A percentile compares a stretch with the other conserved stretches of the same genome.
Conservation (phyloP, 2,888 invertebrate species). For the Ptilodon capucinus region DNA sequence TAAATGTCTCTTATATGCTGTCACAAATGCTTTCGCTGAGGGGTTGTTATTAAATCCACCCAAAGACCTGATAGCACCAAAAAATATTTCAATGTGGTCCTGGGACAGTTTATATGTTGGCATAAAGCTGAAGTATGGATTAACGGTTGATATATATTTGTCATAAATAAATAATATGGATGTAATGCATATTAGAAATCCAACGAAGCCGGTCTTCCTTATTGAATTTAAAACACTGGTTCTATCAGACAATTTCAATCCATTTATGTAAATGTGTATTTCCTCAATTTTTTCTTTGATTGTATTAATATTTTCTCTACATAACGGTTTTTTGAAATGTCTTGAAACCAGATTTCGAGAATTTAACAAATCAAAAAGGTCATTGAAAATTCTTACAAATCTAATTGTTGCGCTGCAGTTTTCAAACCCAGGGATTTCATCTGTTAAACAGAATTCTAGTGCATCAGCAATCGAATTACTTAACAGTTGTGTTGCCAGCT, state of each 20-base stretch:
- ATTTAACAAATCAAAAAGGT: no score
- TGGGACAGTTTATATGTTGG: conserved; percentile 13
- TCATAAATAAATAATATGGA: conserved; percentile 1
- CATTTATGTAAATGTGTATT: background rate
- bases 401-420: conserved; percentile 6
- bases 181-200: conserved; percentile 3
- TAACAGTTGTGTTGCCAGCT: conserved; percentile 12
- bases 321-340: conserved; percentile 7
- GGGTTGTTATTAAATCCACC: conserved; percentile 22
- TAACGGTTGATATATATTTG: background rate
- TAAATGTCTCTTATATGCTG: conserved; percentile 6
- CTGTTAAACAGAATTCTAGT: conserved; percentile 6
- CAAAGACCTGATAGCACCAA: conserved; percentile 12
- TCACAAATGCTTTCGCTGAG: conserved; percentile 6
- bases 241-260: background rate
- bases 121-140: conserved; percentile 4
- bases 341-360: conserved; percentile 4
- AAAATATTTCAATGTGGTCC: conserved; percentile 19
- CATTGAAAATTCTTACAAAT: conserved; percentile 16
- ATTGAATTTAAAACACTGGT: background rate
- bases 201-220: background rate
- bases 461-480: conserved; percentile 17
- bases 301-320: background rate
- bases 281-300: background rate
- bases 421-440: conserved; percentile 8